A percentile compares a stretch with the other conserved stretches of the same genome.
phyloP scores from a whole-genome alignment of 2,888 invertebrate species.

The Nebria brevicollis region DNA sequence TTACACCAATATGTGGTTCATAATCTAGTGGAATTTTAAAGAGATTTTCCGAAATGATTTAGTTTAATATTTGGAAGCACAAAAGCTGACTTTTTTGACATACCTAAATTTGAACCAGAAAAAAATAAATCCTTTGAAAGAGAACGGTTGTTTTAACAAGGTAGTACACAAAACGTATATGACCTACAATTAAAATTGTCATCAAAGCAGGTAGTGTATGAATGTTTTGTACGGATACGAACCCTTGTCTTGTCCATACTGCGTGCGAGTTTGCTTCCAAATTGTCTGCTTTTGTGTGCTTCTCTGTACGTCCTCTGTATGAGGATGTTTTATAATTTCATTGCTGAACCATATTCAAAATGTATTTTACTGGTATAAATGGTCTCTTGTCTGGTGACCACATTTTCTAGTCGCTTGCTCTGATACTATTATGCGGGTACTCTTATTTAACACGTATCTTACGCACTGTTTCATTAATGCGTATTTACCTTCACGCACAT shows the following conservation, averaged over 20 bases:
- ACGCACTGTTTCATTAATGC: background rate
- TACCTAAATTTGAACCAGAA: background rate
- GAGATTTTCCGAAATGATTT: background rate
- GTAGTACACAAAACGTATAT: background rate
- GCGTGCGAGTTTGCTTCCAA: background rate
- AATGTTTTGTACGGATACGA: background rate
- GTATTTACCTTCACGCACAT: background rate
- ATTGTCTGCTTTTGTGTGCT: background rate
- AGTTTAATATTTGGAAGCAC: background rate
- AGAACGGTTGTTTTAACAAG: background rate
- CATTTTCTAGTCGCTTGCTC: background rate
- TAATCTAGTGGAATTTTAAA: background rate
- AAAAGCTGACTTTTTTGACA: background rate
- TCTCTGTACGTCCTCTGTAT: background rate
- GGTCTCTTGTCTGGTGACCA: background rate
- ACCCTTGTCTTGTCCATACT: background rate
- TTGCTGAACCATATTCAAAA: background rate
- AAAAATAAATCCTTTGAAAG: background rate
- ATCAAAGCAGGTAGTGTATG: background rate
- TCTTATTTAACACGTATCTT: background rate
- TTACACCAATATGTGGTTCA: too few species aligned
- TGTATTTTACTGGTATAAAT: background rate
- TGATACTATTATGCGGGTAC: background rate
- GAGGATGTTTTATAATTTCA: background rate
- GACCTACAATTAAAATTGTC: background rate